phyloP scores from a whole-genome alignment of 2,113 vertebrate species.

The Mystacornis crossleyi region DNA sequence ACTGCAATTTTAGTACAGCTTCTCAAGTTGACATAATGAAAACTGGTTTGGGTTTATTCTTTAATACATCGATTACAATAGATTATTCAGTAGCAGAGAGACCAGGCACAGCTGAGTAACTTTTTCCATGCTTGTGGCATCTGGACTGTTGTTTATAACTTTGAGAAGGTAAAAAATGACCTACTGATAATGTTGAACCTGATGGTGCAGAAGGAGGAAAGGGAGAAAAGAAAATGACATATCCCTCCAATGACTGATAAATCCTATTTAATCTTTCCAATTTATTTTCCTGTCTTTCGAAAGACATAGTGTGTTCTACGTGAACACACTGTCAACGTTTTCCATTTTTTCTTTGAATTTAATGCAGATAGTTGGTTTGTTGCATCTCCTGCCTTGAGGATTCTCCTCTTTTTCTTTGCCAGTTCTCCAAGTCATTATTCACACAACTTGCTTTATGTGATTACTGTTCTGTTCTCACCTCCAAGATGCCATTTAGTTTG shows the following conservation, averaged over 20 bases:
- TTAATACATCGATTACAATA: neutral
- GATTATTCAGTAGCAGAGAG: neutral
- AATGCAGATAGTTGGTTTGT: neutral
- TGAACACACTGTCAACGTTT: neutral
- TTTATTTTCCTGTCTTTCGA: neutral
- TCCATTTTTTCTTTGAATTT: neutral
- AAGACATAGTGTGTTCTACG: too few relatives aligned
- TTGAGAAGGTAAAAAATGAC: neutral
- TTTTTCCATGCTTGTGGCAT: neutral
- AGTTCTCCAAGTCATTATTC: neutral
- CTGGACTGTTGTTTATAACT: neutral
- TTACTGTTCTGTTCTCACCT: neutral
- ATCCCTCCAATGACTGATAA: neutral
- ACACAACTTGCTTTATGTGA: neutral
- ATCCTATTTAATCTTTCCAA: neutral
- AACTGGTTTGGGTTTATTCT: neutral
- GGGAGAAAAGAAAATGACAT: neutral
- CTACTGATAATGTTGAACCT: neutral
- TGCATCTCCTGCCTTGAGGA: neutral
- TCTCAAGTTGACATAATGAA: neutral
- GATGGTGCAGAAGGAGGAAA: neutral
- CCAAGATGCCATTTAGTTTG: neutral
- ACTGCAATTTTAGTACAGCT: neutral
- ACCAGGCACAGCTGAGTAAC: neutral
- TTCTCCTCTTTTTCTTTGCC: neutral